These are phyloP conservation scores for Onychomys arenicola DNA, from an alignment of 2,797 vertebrate genomes.

Conservation along the genomic window DNA sequence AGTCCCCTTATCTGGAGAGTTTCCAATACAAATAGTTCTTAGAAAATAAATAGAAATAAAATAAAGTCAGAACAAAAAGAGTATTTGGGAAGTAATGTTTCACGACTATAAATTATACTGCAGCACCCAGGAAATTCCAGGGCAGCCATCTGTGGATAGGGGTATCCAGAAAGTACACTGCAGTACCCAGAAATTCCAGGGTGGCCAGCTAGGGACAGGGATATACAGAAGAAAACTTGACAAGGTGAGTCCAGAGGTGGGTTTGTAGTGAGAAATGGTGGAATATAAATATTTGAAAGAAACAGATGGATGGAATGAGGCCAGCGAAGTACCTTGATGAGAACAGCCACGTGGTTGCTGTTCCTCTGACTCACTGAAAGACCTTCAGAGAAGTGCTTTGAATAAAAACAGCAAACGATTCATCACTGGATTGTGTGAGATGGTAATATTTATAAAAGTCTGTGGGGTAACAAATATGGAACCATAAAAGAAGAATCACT, in stretches of 20 bases:
- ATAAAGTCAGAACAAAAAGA: neutral
- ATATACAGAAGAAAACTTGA: neutral
- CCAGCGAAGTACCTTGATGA: neutral
- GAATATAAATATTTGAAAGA: neutral
- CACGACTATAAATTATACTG: neutral
- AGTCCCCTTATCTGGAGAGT: neutral
- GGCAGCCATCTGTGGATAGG: neutral
- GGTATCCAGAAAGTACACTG: neutral
- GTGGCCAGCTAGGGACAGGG: no score
- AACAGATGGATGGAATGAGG: neutral
- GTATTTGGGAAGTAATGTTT: neutral
- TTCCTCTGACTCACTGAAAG: neutral
- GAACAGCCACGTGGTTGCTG: neutral
- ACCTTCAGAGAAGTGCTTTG: neutral
- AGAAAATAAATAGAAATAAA: constrained; percentile 1
- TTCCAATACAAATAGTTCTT: neutral
- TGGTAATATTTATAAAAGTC: constrained; percentile 27
- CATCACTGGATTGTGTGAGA: neutral
- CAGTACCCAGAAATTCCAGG: neutral
- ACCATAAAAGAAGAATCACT: neutral
- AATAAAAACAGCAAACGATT: neutral
- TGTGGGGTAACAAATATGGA: neutral
- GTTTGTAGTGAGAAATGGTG: neutral
- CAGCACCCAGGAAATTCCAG: neutral
- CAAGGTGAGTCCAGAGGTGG: neutral